Evolutionary conservation across 2,113 vertebrate species (phyloP).

Genomic region (Noturus placidus): DNA sequence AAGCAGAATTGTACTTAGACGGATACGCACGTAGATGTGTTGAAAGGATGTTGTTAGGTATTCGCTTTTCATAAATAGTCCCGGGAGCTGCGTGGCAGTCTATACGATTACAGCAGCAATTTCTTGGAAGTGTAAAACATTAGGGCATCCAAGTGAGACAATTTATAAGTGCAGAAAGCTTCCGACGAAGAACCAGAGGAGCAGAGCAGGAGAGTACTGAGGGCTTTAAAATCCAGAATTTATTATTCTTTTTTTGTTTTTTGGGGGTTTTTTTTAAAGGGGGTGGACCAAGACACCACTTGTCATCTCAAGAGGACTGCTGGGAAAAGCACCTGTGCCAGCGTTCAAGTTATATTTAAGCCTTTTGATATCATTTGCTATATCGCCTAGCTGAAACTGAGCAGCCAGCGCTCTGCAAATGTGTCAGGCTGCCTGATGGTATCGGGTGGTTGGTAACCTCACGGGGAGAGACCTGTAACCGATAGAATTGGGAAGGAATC

Average conservation of each 20-base stretch:
- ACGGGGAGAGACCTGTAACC: not conserved
- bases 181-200: not conserved
- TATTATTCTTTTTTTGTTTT: not conserved
- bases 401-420: not conserved
- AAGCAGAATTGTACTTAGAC: not conserved
- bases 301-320: not conserved
- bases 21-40: not conserved
- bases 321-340: not conserved
- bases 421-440: not conserved
- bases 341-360: conserved; percentile 1
- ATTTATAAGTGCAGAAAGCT: not conserved
- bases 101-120: not conserved
- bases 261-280: not conserved
- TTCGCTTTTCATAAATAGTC: not conserved
- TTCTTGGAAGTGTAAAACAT: not conserved
- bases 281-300: not conserved
- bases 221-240: not conserved
- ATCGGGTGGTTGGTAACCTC: not conserved
- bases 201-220: not conserved
- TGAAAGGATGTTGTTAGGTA: not conserved
- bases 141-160: not conserved
- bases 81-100: not conserved
- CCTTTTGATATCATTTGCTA: not conserved
- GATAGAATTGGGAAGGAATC: conserved; percentile 1
- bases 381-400: not conserved